phyloP scores from a whole-genome alignment of 2,797 vertebrate genomes.

The Morelia viridis region DNA sequence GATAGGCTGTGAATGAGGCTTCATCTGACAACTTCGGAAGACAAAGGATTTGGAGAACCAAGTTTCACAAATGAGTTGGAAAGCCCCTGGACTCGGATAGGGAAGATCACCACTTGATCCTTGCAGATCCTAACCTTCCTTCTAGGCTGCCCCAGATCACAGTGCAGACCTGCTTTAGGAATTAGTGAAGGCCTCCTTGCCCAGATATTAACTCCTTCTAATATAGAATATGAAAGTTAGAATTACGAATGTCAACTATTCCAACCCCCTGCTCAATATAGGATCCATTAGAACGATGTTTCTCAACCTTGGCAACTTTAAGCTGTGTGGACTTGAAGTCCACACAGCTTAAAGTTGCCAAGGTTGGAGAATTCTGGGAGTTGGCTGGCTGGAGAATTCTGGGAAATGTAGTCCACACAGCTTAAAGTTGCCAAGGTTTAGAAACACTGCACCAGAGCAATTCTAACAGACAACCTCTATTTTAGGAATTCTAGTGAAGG shows the following conservation, averaged over 20 bases:
- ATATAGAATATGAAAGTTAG: neutral
- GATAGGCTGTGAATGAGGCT: neutral
- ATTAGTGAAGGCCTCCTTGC: neutral
- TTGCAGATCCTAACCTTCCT: neutral
- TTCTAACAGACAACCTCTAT: neutral
- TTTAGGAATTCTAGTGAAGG: neutral
- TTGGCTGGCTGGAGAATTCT: too few relatives aligned
- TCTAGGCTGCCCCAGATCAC: neutral
- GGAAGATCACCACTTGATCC: neutral
- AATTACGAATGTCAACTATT: neutral
- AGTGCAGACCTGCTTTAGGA: neutral
- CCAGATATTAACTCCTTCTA: neutral
- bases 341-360: too few relatives aligned
- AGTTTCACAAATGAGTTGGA: neutral
- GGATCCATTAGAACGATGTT: neutral
- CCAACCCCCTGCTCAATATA: neutral
- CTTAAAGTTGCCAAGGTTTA: too few relatives aligned
- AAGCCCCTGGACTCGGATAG: neutral
- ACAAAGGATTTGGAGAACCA: neutral
- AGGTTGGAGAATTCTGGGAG: too few relatives aligned
- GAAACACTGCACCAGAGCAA: neutral
- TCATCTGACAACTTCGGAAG: neutral
- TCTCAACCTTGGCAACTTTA: too few relatives aligned
- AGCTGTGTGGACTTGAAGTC: too few relatives aligned
- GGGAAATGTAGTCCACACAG: too few relatives aligned